Conservation (phyloP, 2,888 invertebrate genomes). For the Spilosoma lubricipeda region DNA sequence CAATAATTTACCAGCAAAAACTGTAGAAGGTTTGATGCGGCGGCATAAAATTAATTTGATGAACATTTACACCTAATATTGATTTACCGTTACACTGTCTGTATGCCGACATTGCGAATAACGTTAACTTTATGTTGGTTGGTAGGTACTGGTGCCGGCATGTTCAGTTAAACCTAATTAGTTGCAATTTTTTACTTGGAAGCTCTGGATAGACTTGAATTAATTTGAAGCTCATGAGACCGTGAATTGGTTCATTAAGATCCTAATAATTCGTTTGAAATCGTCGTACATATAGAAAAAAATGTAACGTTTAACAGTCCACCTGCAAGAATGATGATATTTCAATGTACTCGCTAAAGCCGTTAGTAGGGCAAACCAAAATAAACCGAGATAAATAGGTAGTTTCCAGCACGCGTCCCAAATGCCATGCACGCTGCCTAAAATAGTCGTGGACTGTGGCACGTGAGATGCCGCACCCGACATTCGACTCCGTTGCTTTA, state of each 20-base stretch:
- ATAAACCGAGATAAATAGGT: constrained; percentile 75
- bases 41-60: constrained; percentile 8
- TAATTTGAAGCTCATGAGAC: constrained; percentile 67
- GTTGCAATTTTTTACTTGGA: constrained; percentile 62
- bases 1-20: not conserved
- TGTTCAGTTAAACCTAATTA: constrained; percentile 68
- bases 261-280: constrained; percentile 47
- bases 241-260: constrained; percentile 61
- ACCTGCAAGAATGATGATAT: constrained; percentile 27
- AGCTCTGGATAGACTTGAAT: constrained; percentile 64
- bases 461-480: constrained; percentile 62
- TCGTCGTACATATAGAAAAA: constrained; percentile 11
- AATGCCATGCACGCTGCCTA: constrained; percentile 78
- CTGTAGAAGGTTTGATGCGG: not conserved
- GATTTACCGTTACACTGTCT: constrained; percentile 49
- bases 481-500: constrained; percentile 62
- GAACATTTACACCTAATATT: constrained; percentile 24
- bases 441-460: constrained; percentile 73
- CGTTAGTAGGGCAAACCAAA: constrained; percentile 80
- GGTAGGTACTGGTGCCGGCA: constrained; percentile 45
- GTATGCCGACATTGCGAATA: constrained; percentile 53
- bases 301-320: not conserved
- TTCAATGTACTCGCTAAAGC: constrained; percentile 32
- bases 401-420: constrained; percentile 81
- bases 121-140: constrained; percentile 52